phyloP scores from a whole-genome alignment of 2,113 vertebrate genomes.

The Neogale vison region DNA sequence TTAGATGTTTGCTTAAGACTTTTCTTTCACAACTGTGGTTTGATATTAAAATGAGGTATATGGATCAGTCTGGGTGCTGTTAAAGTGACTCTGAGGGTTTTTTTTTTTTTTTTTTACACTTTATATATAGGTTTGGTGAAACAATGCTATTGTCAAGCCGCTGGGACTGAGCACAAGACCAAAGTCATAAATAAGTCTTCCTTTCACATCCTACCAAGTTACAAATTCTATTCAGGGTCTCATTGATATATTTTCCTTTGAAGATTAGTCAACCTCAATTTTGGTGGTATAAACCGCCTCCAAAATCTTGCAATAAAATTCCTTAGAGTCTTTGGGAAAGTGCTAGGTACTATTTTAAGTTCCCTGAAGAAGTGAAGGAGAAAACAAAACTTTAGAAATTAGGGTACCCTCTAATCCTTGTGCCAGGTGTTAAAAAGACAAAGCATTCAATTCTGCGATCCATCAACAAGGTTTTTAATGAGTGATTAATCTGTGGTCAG shows the following conservation, averaged over 20 bases:
- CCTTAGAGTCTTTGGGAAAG: neutral
- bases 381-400: neutral
- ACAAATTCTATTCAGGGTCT: neutral
- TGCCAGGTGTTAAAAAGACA: neutral
- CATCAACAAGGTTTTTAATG: neutral
- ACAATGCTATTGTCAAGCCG: neutral
- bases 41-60: slow-evolving; percentile 58
- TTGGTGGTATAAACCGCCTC: neutral
- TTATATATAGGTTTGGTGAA: slow-evolving; percentile 24
- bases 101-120: neutral
- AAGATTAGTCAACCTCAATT: neutral
- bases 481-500: neutral
- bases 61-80: neutral
- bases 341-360: neutral
- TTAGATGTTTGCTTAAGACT: slow-evolving; percentile 51
- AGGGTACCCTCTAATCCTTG: neutral
- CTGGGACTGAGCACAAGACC: neutral
- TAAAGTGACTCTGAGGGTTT: slow-evolving; percentile 38
- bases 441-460: neutral
- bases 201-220: neutral
- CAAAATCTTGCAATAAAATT: neutral
- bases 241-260: slow-evolving; percentile 30
- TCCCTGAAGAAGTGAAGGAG: neutral
- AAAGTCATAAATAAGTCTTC: slow-evolving; percentile 23
- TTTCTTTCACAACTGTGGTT: slow-evolving; percentile 40